Percentiles rank a stretch among this genome's conserved stretches.
phyloP scores from a whole-genome alignment of 2,113 vertebrate genomes.

The Lamprotornis superbus region DNA sequence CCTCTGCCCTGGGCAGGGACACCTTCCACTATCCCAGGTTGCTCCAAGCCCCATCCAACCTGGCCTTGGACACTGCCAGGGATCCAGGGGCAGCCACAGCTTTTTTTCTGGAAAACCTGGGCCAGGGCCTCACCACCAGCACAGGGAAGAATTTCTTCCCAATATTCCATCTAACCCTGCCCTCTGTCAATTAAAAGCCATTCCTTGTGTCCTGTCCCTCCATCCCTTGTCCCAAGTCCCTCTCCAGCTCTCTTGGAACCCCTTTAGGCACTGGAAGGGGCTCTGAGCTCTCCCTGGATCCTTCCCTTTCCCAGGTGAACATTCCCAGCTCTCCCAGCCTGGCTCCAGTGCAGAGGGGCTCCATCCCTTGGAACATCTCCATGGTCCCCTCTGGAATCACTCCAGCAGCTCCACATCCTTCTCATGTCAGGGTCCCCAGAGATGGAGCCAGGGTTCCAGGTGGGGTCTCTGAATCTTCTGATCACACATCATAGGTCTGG shows the following conservation, averaged over 20 bases:
- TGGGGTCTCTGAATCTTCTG: background rate
- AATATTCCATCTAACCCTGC: rapidly evolving
- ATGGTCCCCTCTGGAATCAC: rapidly evolving
- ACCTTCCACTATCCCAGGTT: rapidly evolving
- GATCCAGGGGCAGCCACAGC: background rate
- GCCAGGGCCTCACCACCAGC: background rate
- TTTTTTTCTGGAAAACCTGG: background rate
- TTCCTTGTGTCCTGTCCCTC: background rate
- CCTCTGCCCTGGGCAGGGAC: background rate
- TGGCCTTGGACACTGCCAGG: background rate
- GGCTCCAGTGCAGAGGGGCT: background rate
- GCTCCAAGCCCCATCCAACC: rapidly evolving
- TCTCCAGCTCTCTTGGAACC: background rate
- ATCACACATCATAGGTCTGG: background rate
- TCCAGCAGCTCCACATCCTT: background rate
- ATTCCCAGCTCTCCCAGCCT: background rate
- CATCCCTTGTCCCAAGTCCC: too few species aligned
- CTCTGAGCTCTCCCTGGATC: rapidly evolving
- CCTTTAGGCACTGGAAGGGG: background rate
- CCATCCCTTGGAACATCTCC: background rate
- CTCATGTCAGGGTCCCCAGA: background rate
- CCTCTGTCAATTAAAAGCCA: background rate
- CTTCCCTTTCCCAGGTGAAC: rapidly evolving
- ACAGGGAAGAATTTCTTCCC: rapidly evolving
- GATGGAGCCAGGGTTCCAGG: background rate